These are phyloP conservation scores for Tromatobia lineatoria DNA, from an alignment of 2,888 invertebrate genomes.

Conservation along the genomic window DNA sequence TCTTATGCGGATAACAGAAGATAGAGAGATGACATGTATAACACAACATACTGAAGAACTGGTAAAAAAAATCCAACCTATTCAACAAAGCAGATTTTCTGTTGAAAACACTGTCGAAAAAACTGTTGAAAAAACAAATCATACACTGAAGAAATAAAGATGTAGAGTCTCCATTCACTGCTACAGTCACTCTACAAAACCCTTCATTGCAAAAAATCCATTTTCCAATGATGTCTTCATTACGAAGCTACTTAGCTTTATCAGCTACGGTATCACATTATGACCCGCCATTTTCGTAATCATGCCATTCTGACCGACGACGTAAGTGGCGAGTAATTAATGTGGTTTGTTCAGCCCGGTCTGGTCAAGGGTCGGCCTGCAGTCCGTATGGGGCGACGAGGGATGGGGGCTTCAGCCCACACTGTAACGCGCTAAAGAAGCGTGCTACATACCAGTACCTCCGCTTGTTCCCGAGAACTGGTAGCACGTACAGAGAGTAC, in stretches of 20 bases:
- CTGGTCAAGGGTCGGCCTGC: slow-evolving; percentile 65
- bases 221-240: background rate
- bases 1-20: too few relatives aligned
- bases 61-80: too few relatives aligned
- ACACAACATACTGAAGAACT: too few relatives aligned
- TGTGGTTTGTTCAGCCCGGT: slow-evolving; percentile 79
- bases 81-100: too few relatives aligned
- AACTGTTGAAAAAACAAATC: too few relatives aligned
- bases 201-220: too few relatives aligned
- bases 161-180: too few relatives aligned
- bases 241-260: too few relatives aligned
- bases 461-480: slow-evolving; percentile 16
- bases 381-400: background rate
- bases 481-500: slow-evolving; percentile 10
- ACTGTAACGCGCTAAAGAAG: slow-evolving; percentile 19
- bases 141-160: too few relatives aligned
- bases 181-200: too few relatives aligned
- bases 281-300: slow-evolving; percentile 36
- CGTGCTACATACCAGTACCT: slow-evolving; percentile 1
- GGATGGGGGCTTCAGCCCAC: slow-evolving; percentile 19
- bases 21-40: too few relatives aligned
- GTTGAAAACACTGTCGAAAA: too few relatives aligned
- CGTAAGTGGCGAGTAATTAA: slow-evolving; percentile 82
- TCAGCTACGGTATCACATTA: background rate
- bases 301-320: slow-evolving; percentile 16